Evolutionary conservation across 2,113 vertebrate genomes (phyloP), one percentile per base, ranked within the genome.

Genomic region (Rhabdomys dilectus): DNA sequence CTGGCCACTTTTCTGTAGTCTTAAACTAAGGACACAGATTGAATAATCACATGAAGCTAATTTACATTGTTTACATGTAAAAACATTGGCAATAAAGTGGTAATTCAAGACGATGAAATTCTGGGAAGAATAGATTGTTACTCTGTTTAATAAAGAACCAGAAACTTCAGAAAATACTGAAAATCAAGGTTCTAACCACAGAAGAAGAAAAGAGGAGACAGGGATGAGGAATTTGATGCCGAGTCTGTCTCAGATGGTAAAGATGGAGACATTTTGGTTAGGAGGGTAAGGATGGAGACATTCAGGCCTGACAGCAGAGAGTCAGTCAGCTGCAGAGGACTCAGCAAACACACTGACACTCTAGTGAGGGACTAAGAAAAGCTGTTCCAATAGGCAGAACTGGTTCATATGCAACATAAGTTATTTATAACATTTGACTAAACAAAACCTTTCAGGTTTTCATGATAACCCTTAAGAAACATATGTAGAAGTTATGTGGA

Each of bases 91-190:
- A 39, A 39, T 73, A 21, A 73, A 39, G 16, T 73, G n/a, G 9
- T 6, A 73, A n/a, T 10, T 73, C n/a, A 73, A 9, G 70, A 22
- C 22, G 19, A 39, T 39, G 8, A 17, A 39, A 39, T 39, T 73
- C 70, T 73, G n/a, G n/a, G 60, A 99, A 95, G 99, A 99, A 97
- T 99, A 99, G 29, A 98, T 99, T 88, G 98, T 99, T 92, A 98
- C 99, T 98, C 99, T 98, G 86, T 98, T 98, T 97, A 85, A 92
- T 82, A 98, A 98, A 95, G 97, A 88, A 42, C 42, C 98, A 96
- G 97, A 97, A 72, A 96, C 96, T 34, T 64, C 8, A 86, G 96
- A 98, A 15, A 94, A 94, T 34, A 72, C 56, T 89, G 81, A 96
- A 97, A 97, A 39, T 58, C 68, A 87, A 58, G 82, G 0, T 88